Conservation (phyloP, 2,113 vertebrate genomes). For the Hemichromis elongatus region DNA sequence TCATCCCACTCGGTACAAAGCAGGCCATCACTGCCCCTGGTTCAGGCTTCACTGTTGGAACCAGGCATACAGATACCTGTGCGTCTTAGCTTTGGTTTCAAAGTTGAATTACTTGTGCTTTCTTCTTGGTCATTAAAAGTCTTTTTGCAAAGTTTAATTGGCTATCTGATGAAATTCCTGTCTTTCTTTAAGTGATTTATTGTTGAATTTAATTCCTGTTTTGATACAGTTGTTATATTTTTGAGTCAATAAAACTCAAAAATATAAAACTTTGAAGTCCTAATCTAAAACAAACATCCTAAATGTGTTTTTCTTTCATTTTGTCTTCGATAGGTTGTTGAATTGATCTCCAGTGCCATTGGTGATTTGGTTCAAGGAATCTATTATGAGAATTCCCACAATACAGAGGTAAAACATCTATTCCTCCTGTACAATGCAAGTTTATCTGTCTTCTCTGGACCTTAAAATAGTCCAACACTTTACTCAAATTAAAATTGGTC, state of each 20-base stretch:
- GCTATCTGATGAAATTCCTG: background rate
- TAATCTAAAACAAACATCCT: background rate
- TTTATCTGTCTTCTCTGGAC: background rate
- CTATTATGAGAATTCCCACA: conserved; percentile 84
- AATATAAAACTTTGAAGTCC: background rate
- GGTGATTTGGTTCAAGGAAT: conserved; percentile 94
- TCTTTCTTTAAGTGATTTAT: background rate
- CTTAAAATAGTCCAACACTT: fast-evolving
- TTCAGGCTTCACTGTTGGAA: background rate
- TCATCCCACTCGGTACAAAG: background rate
- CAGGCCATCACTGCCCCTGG: background rate
- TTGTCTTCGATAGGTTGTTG: conserved; percentile 82
- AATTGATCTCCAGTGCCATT: conserved; percentile 93
- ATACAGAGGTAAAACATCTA: conserved; percentile 75
- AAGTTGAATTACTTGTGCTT: background rate
- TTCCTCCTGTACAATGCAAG: background rate
- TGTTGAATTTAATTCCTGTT: background rate
- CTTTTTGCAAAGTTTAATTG: background rate
- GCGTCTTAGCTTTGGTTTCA: background rate
- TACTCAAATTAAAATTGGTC: background rate
- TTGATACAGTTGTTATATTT: background rate
- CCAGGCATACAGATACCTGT: background rate
- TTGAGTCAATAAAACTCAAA: background rate
- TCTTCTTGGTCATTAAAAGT: background rate
- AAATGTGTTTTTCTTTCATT: background rate